Conservation (phyloP, 2,888 invertebrate genomes). For the Escarpia spicata region DNA sequence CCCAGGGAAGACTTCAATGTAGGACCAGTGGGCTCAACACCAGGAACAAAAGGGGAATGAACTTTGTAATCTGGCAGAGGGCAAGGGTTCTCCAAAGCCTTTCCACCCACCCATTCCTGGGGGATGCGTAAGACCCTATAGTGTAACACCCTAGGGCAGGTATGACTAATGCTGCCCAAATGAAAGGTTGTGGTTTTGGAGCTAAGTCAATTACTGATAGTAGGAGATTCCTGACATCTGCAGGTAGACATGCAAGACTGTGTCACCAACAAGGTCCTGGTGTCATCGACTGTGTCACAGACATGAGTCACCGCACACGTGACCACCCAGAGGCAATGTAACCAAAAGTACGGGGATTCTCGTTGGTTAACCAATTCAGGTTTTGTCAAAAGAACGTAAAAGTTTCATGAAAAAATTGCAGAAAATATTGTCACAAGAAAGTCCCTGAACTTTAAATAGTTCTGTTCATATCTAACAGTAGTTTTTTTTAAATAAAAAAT, state of each 20-base stretch:
- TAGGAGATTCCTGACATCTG: neutral
- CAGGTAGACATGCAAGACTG: neutral
- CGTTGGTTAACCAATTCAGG: too few species aligned
- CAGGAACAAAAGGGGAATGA: neutral
- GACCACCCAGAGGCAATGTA: neutral
- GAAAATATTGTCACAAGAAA: too few species aligned
- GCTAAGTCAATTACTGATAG: constrained; percentile 9
- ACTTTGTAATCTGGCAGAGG: neutral
- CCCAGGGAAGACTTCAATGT: neutral
- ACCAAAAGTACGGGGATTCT: too few species aligned
- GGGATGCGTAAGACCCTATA: constrained; percentile 1
- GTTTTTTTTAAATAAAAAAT: too few species aligned
- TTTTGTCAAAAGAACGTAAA: too few species aligned
- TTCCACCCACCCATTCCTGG: neutral
- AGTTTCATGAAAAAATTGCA: too few species aligned
- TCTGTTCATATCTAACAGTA: too few species aligned
- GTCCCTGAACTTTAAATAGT: too few species aligned
- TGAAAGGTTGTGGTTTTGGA: neutral
- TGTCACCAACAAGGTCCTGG: neutral
- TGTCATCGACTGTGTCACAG: neutral
- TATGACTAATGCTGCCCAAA: neutral
- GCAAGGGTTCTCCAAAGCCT: neutral
- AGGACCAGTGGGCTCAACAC: neutral
- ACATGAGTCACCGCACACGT: neutral
- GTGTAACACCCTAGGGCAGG: neutral